Percentiles rank a stretch among this genome's conserved stretches.
Conservation (phyloP, 2,797 vertebrate species). For the Hypotaenidia okinawae region DNA sequence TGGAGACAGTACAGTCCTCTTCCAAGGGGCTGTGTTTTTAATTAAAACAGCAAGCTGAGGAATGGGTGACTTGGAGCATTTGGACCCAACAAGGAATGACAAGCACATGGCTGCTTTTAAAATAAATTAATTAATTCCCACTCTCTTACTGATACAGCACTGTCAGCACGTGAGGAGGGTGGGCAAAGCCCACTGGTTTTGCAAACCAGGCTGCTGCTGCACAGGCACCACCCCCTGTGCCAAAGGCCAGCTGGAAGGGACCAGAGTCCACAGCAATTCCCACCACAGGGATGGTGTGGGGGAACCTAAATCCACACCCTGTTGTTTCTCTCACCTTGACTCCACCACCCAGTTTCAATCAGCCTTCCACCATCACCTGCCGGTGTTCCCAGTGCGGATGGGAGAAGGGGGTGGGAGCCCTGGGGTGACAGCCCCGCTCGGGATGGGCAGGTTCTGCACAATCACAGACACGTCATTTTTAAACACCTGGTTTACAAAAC, state of each 20-base stretch:
- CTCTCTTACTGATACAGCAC: neutral
- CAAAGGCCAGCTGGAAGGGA: neutral
- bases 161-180: neutral
- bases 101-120: constrained; percentile 20
- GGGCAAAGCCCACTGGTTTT: neutral
- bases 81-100: constrained; percentile 3
- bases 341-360: neutral
- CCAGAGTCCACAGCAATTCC: neutral
- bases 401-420: neutral
- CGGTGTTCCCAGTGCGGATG: rapidly evolving
- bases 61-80: constrained; percentile 4
- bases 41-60: constrained; percentile 44
- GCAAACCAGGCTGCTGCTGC: neutral
- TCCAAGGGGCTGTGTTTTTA: constrained; percentile 17
- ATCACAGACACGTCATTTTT: rapidly evolving
- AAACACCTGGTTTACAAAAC: neutral
- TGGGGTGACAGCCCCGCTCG: rapidly evolving
- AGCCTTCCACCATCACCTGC: rapidly evolving
- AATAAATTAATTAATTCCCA: constrained; percentile 26
- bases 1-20: neutral
- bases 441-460: neutral
- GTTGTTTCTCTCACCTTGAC: neutral
- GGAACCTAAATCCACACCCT: rapidly evolving
- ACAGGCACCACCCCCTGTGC: neutral
- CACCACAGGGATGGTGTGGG: neutral